These are phyloP conservation scores for Sphaerophoria taeniata DNA, from an alignment of 2,888 invertebrate genomes.

Conservation along the genomic window DNA sequence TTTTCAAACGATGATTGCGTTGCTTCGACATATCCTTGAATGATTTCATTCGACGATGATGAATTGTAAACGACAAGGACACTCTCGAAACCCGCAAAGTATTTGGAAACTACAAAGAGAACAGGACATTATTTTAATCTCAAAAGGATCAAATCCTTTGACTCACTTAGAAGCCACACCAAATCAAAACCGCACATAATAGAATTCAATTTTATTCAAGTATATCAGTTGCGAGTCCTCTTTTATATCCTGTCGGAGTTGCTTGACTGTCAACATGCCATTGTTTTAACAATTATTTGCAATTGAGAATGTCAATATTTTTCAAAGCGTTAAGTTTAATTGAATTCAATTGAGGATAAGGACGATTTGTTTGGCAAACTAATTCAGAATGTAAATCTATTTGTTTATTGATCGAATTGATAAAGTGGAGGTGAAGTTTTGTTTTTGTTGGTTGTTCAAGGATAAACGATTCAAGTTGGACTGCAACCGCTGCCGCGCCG, in stretches of 20 bases:
- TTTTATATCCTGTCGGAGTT: conserved; percentile 46
- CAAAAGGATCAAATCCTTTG: background rate
- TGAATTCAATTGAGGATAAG: conserved; percentile 4
- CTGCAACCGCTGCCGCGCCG: too few relatives aligned
- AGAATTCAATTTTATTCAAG: too few relatives aligned
- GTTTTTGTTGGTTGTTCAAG: background rate
- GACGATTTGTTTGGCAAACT: conserved; percentile 26
- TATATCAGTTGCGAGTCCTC: too few relatives aligned
- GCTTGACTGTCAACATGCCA: conserved; percentile 31
- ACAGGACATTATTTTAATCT: background rate
- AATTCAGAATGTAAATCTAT: conserved; percentile 69
- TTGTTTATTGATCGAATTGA: conserved; percentile 28
- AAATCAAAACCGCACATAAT: conserved; percentile 46
- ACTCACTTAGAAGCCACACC: conserved; percentile 61
- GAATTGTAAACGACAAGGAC: conserved; percentile 79
- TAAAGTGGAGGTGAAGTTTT: background rate
- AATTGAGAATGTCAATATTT: conserved; percentile 70
- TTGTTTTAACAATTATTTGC: conserved; percentile 44
- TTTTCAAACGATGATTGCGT: conserved; percentile 76
- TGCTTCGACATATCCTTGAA: conserved; percentile 77
- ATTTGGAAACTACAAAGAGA: conserved; percentile 76
- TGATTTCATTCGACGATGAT: conserved; percentile 44
- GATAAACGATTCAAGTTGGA: background rate
- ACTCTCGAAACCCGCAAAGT: conserved; percentile 78
- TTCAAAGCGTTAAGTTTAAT: conserved; percentile 46